Base-by-base conservation (phyloP, 2,888 invertebrate genomes). In the Dolichomitus sp. region DNA sequence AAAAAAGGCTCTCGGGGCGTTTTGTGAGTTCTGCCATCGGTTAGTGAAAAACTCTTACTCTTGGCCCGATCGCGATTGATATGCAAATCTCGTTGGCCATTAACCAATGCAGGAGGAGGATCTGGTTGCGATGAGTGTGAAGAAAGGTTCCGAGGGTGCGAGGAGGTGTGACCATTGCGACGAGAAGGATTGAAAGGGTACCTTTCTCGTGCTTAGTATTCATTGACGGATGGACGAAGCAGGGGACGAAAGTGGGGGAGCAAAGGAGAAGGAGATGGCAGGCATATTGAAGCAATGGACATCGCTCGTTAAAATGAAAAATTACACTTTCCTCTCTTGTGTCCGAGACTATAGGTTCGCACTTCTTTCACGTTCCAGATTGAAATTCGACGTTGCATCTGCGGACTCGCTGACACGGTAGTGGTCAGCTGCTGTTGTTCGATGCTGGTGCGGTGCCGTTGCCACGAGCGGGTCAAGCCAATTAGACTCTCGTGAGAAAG, bases 241-340 rank as follows among this genome's bases (percentile, higher is more conserved):
- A 17, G 45, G 37, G 48, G 69, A 73, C 66, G 37, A 27, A 19
- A 70, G 65, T 52, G 54, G 57, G 59, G 19, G 50, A 40, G 17
- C 45, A 68, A 61, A 50, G 17, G 68, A 76, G 57, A 59, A 11
- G 59, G 30, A 68, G 17, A 57, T 19, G 30, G 14, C 9, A 54
- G 54, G 12, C 14, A 69, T 65, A 27, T 76, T 69, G 54, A 72
- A 30, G 63, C 75, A 87, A 79, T 89, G 90, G 90, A 86, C 91
- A 92, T 90, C 87, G 89, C 89, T 91, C 91, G 90, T 92, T 92
- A 91, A 89, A 89, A 89, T 91, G 92, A 92, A 91, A 92, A 92
- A 91, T 91, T 89, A 91, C 87, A 87, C 90, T 90, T 89, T 89
- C 87, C 87, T 89, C 80, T 76, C 70, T 74, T 77, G 72, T 77